These are phyloP conservation scores for Drosophila ironensis DNA, from an alignment of 1,140 invertebrate genomes.

Conservation along the genomic window DNA sequence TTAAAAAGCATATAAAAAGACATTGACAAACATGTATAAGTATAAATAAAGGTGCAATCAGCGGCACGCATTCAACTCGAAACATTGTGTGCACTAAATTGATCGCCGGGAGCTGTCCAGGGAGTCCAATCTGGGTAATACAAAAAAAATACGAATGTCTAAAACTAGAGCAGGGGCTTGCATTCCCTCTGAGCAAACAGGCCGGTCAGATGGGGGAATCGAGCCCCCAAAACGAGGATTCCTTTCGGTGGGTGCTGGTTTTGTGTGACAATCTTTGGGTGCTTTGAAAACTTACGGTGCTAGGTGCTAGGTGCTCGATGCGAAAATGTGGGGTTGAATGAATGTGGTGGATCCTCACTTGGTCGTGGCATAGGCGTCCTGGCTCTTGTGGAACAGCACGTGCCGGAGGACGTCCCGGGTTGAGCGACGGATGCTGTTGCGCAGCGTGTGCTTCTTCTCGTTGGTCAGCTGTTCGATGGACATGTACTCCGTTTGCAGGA, in stretches of 20 bases:
- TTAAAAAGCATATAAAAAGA: conserved; percentile 10
- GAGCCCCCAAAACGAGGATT: background rate
- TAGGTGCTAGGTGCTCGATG: conserved; percentile 8
- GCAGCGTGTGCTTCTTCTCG: conserved; percentile 68
- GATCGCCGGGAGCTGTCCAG: background rate
- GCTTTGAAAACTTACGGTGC: conserved; percentile 25
- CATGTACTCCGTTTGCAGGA: conserved; percentile 61
- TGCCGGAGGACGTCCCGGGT: conserved; percentile 72
- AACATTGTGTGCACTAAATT: no score
- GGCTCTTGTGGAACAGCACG: conserved; percentile 75
- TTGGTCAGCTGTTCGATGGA: conserved; percentile 68
- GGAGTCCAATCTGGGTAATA: no score
- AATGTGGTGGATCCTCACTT: conserved; percentile 31
- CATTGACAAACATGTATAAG: conserved; percentile 11
- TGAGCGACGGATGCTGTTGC: conserved; percentile 72
- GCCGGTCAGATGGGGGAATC: background rate
- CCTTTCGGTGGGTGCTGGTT: conserved; percentile 20
- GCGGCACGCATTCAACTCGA: conserved; percentile 1
- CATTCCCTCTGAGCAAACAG: background rate
- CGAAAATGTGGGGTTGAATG: background rate
- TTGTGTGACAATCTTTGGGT: conserved; percentile 61
- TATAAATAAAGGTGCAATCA: conserved; percentile 52
- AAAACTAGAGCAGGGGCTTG: conserved; percentile 3
- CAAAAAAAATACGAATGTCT: background rate
- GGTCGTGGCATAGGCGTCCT: conserved; percentile 66